Evolutionary conservation across 1,140 invertebrate genomes (phyloP).

Genomic region (Cotesia chilonis): DNA sequence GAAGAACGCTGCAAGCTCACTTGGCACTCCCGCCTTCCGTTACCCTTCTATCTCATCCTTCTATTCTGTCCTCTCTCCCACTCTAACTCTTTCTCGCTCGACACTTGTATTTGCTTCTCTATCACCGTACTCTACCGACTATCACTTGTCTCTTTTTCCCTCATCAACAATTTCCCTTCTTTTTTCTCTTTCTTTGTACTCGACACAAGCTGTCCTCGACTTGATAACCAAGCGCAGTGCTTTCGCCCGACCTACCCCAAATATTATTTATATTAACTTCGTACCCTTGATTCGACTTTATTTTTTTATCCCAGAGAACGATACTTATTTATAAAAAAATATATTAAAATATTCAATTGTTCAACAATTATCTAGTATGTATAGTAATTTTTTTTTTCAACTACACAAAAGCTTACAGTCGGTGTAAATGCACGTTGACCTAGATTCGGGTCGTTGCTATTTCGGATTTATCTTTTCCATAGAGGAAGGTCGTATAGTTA

Average conservation of each 20-base stretch:
- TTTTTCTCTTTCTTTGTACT: conserved; percentile 25
- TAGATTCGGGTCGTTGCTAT: conserved; percentile 67
- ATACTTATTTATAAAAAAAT: too few species aligned
- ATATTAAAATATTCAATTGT: too few species aligned
- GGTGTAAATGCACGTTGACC: conserved; percentile 62
- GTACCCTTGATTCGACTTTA: neutral
- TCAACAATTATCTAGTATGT: neutral
- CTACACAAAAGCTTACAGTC: conserved; percentile 27
- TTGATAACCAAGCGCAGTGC: conserved; percentile 37
- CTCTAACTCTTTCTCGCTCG: conserved; percentile 33
- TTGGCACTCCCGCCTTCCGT: conserved; percentile 22
- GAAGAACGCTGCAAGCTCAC: conserved; percentile 57
- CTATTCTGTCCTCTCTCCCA: conserved; percentile 19
- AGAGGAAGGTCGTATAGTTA: conserved; percentile 61
- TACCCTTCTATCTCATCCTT: conserved; percentile 20
- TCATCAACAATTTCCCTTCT: too few species aligned
- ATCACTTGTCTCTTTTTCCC: conserved; percentile 33
- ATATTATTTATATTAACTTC: conserved; percentile 28
- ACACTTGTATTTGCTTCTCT: conserved; percentile 41
- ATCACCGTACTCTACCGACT: neutral
- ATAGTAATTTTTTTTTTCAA: neutral
- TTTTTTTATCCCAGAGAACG: neutral
- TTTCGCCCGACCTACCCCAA: conserved; percentile 58
- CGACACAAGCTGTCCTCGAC: conserved; percentile 23
- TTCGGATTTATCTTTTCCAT: conserved; percentile 66